A percentile compares a stretch with the other conserved stretches of the same genome.
phyloP scores from a whole-genome alignment of 2,113 vertebrate species.

The Chlorodrepanis virens region DNA sequence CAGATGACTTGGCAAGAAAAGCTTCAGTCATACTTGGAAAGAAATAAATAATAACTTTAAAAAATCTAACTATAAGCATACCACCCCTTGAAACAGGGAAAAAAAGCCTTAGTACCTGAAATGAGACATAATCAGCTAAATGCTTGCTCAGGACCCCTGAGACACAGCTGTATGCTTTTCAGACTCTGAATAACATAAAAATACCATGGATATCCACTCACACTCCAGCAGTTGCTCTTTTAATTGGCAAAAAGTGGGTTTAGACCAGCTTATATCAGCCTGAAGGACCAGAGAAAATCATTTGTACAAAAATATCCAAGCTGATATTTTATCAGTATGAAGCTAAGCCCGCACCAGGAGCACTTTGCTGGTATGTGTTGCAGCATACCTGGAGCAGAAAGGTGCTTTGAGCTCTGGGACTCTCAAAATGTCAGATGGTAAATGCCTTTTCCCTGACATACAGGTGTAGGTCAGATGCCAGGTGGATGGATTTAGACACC shows the following conservation, averaged over 20 bases:
- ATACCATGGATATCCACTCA: neutral
- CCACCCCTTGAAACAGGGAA: neutral
- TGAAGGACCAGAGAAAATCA: neutral
- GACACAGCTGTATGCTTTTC: neutral
- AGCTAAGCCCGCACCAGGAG: neutral
- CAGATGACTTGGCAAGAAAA: neutral
- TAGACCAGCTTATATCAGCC: neutral
- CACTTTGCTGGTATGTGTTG: neutral
- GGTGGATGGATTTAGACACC: neutral
- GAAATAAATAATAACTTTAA: neutral
- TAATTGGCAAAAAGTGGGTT: neutral
- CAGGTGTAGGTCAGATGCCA: neutral
- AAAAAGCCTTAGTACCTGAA: neutral
- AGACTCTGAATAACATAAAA: neutral
- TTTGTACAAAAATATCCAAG: neutral
- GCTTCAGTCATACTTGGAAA: neutral
- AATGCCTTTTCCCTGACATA: neutral
- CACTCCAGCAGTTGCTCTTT: neutral
- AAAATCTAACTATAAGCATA: neutral
- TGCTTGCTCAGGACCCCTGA: accelerated
- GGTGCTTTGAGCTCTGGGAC: neutral
- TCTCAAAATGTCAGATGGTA: neutral
- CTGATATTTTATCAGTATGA: neutral
- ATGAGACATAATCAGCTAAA: neutral
- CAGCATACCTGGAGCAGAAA: neutral